Evolutionary conservation across 2,113 vertebrate species (phyloP).

Genomic region (Puma concolor): DNA sequence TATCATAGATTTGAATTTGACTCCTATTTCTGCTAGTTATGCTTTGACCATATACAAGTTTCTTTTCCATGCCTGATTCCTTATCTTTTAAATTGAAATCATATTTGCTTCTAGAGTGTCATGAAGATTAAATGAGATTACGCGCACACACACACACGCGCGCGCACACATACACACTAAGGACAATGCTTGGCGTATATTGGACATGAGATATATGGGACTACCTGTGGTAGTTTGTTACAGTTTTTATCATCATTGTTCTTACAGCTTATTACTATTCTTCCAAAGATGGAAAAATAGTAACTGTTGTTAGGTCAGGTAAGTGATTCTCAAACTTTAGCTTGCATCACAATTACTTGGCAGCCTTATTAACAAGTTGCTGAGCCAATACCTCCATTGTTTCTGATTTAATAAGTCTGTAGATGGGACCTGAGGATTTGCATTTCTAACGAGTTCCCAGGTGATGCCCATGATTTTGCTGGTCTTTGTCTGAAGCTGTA

Average conservation of each 20-base stretch:
- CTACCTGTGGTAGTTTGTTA: not conserved
- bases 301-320: not conserved
- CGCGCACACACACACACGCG: too few relatives aligned
- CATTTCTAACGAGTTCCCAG: not conserved
- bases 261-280: not conserved
- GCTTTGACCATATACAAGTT: not conserved
- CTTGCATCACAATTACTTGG: slow-evolving; percentile 26
- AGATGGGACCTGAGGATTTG: not conserved
- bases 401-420: not conserved
- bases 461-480: not conserved
- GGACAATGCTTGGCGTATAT: not conserved
- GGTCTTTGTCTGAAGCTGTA: not conserved
- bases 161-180: not conserved
- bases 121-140: slow-evolving; percentile 24
- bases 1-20: slow-evolving; percentile 46
- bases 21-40: not conserved
- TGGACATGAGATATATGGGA: not conserved
- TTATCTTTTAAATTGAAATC: slow-evolving; percentile 4
- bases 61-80: not conserved
- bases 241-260: not conserved
- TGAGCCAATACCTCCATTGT: not conserved
- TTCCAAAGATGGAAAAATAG: slow-evolving; percentile 8
- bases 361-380: not conserved
- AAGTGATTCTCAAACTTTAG: not conserved
- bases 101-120: not conserved